These are phyloP conservation scores for Polia nebulosa DNA, from an alignment of 2,888 invertebrate genomes.

Conservation along the genomic window DNA sequence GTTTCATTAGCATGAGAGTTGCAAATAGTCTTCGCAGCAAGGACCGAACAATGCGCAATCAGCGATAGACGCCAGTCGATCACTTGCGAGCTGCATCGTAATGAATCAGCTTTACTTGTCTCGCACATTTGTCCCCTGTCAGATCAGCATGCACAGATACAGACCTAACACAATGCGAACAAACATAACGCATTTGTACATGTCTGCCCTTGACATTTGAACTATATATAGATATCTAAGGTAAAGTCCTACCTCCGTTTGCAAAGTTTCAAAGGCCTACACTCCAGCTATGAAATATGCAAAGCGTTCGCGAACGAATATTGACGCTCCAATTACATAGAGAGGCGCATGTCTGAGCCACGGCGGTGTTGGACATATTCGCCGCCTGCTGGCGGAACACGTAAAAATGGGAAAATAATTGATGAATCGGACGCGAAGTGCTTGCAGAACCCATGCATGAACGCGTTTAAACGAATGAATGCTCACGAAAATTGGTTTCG, in stretches of 20 bases:
- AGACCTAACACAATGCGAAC: slow-evolving; percentile 16
- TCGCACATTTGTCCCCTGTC: slow-evolving; percentile 40
- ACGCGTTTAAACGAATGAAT: slow-evolving; percentile 71
- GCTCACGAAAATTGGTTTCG: slow-evolving; percentile 70
- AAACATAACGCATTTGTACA: slow-evolving; percentile 34
- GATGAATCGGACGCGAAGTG: slow-evolving; percentile 71
- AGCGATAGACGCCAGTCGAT: slow-evolving; percentile 36
- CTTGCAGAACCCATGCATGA: slow-evolving; percentile 69
- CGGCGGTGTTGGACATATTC: slow-evolving; percentile 61
- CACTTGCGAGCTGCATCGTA: slow-evolving; percentile 30
- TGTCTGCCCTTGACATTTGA: slow-evolving; percentile 51
- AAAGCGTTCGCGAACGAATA: slow-evolving; percentile 77
- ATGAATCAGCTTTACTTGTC: slow-evolving; percentile 31
- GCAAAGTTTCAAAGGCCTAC: slow-evolving; percentile 55
- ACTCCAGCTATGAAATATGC: slow-evolving; percentile 78
- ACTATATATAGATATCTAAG: slow-evolving; percentile 38
- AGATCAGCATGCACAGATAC: slow-evolving; percentile 38
- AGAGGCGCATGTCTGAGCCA: slow-evolving; percentile 69
- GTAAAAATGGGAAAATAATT: slow-evolving; percentile 76
- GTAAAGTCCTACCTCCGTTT: slow-evolving; percentile 38
- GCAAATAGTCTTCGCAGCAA: slow-evolving; percentile 48
- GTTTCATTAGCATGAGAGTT: slow-evolving; percentile 57
- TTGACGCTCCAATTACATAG: slow-evolving; percentile 81
- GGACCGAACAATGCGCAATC: slow-evolving; percentile 57
- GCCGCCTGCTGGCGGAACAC: slow-evolving; percentile 49